Conservation (phyloP, 2,888 invertebrate species). For the Caenorhabditis zanzibari region DNA sequence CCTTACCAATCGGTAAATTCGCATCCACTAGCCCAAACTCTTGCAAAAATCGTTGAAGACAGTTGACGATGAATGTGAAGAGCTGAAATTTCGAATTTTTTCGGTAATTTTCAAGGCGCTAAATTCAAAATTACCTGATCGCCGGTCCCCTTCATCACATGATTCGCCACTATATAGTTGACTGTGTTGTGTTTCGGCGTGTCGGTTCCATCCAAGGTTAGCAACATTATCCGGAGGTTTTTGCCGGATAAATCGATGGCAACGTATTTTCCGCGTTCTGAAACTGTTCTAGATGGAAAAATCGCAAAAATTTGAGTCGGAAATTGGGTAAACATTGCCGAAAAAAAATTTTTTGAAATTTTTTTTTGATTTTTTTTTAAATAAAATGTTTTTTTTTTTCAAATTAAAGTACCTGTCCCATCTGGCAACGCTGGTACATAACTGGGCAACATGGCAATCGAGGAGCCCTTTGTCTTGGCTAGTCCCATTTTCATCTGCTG, state of each 20-base stretch:
- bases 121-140: conserved; percentile 77
- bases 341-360: not conserved
- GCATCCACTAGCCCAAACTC: conserved; percentile 82
- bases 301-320: not conserved
- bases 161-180: conserved; percentile 82
- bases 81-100: conserved; percentile 72
- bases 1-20: conserved; percentile 81
- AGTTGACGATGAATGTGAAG: conserved; percentile 83
- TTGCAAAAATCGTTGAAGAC: conserved; percentile 82
- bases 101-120: not conserved
- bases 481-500: conserved; percentile 76
- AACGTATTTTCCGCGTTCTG: conserved; percentile 83
- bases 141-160: conserved; percentile 83
- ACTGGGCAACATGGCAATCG: conserved; percentile 83
- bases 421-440: conserved; percentile 83
- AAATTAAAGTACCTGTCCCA: conserved; percentile 77
- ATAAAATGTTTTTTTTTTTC: too few species aligned
- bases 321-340: not conserved
- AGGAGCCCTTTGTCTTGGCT: conserved; percentile 69
- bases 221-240: conserved; percentile 83
- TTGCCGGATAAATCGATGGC: conserved; percentile 83
- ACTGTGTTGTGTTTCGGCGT: conserved; percentile 76
- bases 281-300: conserved; percentile 17
- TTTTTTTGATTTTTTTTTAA: not conserved
- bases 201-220: conserved; percentile 77